A percentile compares a stretch with the other conserved stretches of the same genome.
phyloP scores from a whole-genome alignment of 2,113 vertebrate genomes.

The Hippocampus comes region DNA sequence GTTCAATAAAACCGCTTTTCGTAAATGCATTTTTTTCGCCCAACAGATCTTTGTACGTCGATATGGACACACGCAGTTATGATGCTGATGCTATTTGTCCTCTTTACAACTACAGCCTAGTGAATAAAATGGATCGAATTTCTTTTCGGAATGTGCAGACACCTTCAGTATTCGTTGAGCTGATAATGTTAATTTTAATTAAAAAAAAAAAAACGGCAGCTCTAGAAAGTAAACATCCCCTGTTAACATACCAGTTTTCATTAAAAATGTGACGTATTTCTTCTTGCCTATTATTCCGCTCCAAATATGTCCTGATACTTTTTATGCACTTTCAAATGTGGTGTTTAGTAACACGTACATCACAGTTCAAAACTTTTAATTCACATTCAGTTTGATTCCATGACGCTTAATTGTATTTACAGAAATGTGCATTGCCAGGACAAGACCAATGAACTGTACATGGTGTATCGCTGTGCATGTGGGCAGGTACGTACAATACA shows the following conservation, averaged over 20 bases:
- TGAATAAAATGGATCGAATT: no score
- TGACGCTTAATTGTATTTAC: constrained; percentile 60
- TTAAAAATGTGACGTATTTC: neutral
- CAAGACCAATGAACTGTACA: constrained; percentile 57
- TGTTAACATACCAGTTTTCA: neutral
- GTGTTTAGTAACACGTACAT: neutral
- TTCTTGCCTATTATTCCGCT: neutral
- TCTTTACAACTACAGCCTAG: no score
- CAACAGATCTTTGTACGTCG: no score
- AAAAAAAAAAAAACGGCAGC: no score
- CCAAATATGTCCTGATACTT: neutral
- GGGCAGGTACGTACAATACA: constrained; percentile 16
- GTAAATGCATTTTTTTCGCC: no score
- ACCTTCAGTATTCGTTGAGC: no score
- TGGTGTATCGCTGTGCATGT: neutral
- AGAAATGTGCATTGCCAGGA: constrained; percentile 61
- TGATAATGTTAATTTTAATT: no score
- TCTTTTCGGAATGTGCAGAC: no score
- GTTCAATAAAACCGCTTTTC: no score
- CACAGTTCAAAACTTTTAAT: constrained; percentile 65
- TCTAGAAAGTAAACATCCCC: neutral
- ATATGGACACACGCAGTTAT: no score
- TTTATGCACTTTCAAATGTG: neutral
- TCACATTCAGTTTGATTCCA: constrained; percentile 61
- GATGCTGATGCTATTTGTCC: no score